Base-by-base conservation (phyloP, 2,113 vertebrate genomes). In the Beaufortia kweichowensis region DNA sequence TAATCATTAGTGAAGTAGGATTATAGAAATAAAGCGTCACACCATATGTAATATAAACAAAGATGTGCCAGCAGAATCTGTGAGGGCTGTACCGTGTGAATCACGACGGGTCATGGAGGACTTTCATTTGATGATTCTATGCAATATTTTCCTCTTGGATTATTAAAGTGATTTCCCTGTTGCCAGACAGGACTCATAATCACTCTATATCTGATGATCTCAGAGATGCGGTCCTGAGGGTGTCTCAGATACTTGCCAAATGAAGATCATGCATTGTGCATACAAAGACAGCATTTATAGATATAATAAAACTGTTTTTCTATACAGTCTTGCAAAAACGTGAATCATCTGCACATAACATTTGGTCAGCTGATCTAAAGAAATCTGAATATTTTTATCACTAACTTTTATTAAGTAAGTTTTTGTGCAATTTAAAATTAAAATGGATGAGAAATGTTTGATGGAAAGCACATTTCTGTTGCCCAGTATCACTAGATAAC, bases 21-120 rank as follows among this genome's bases (percentile, higher is more conserved):
- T 39, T 50, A 48, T 60, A 15, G 24, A 75, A 77, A 46, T 19
- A 77, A 28, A 66, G 28, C 43, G 19, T 24, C 57, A 70, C 21
- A 64, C 33, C 69, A 69, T 82, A 79, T 77, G 72, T 56, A 81
- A 69, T 39, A 67, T 29, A 5, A 60, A 72, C 28, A 24, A 6
- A 77, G 62, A 68, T 55, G 57, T 66, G 76, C 70, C 56, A 70
- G 48, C 10, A 39, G 50, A 78, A 74, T 68, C 70, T 62, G 64
- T 46, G 73, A 76, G 80, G 68, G 69, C 41, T 35, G 35, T n/a
- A n/a, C n/a, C n/a, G n/a, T 63, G 82, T 85, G 81, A 85, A 85
- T 88, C 85, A 86, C 39, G 28, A 72, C 35, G 9, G 59, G 33
- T 59, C 29, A 59, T 55, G 39, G 64, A 82, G 63, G 57, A 59